Conservation (phyloP, 2,888 invertebrate species). For the Theodoxus fluviatilis region DNA sequence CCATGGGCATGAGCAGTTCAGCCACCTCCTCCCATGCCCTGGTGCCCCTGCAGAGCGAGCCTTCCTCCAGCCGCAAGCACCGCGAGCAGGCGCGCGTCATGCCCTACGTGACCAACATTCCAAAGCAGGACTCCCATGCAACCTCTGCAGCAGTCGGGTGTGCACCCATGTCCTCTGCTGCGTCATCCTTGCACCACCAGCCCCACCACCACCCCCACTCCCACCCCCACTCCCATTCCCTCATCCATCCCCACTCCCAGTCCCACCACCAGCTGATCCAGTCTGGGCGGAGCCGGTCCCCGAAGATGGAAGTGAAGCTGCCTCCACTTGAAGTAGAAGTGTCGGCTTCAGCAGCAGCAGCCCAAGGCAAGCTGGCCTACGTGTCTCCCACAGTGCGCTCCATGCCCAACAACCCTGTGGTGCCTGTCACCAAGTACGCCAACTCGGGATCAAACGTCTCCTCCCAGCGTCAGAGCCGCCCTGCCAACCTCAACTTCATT, state of each 20-base stretch:
- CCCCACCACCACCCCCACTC: slow-evolving; percentile 16
- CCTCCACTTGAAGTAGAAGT: slow-evolving; percentile 48
- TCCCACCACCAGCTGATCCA: too few species aligned
- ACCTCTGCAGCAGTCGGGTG: too few species aligned
- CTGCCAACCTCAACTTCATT: slow-evolving; percentile 42
- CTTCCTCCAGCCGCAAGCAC: slow-evolving; percentile 34
- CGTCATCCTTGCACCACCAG: slow-evolving; percentile 20
- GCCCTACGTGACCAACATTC: slow-evolving; percentile 40
- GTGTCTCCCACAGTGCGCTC: slow-evolving; percentile 56
- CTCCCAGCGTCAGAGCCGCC: slow-evolving; percentile 32
- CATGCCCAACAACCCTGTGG: slow-evolving; percentile 37
- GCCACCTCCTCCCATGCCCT: slow-evolving; percentile 37
- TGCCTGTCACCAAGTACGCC: slow-evolving; percentile 34
- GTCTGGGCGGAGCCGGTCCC: slow-evolving; percentile 34
- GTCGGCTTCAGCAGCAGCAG: slow-evolving; percentile 49
- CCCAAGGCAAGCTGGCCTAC: slow-evolving; percentile 57
- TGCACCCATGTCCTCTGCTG: too few species aligned
- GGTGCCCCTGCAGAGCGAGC: slow-evolving; percentile 31
- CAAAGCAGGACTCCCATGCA: slow-evolving; percentile 42
- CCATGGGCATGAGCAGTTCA: too few species aligned
- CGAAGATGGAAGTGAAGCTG: slow-evolving; percentile 44
- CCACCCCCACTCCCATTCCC: slow-evolving; percentile 23
- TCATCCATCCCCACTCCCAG: slow-evolving; percentile 12
- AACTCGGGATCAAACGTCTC: slow-evolving; percentile 39
- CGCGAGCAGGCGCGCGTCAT: slow-evolving; percentile 46